Conservation (phyloP, 2,888 invertebrate species). For the Drosophila rubida region DNA sequence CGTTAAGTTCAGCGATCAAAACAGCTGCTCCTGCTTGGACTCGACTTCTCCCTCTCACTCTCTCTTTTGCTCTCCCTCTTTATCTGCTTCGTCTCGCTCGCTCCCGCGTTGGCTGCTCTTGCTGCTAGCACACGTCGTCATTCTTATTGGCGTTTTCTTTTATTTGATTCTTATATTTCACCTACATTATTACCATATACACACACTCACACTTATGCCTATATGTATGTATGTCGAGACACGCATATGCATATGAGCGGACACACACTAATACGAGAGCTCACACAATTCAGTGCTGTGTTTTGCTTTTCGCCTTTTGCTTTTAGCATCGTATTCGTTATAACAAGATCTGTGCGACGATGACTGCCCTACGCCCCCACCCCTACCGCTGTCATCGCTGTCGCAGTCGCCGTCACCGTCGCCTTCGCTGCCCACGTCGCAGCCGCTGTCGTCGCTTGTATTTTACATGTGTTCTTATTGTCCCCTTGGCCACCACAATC, state of each 20-base stretch:
- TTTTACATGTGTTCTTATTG: conserved; percentile 65
- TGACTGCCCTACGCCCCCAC: conserved; percentile 50
- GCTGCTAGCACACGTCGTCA: conserved; percentile 58
- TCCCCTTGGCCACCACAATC: conserved; percentile 40
- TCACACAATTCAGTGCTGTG: conserved; percentile 56
- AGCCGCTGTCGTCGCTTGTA: conserved; percentile 41
- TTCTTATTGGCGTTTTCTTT: conserved; percentile 64
- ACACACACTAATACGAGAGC: conserved; percentile 26
- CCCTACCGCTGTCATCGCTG: conserved; percentile 4
- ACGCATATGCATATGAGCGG: conserved; percentile 15
- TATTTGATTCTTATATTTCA: conserved; percentile 69
- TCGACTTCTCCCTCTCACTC: conserved; percentile 9
- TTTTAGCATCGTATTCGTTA: conserved; percentile 58
- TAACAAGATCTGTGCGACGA: conserved; percentile 65
- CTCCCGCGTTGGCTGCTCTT: conserved; percentile 36
- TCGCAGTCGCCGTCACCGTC: conserved; percentile 18
- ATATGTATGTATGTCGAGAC: conserved; percentile 4
- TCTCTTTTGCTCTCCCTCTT: background rate
- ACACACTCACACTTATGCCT: conserved; percentile 24
- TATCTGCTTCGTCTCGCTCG: conserved; percentile 23
- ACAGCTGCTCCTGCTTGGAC: conserved; percentile 60
- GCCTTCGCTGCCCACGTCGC: conserved; percentile 35
- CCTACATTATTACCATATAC: conserved; percentile 62
- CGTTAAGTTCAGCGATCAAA: conserved; percentile 49
- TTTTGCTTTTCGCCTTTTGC: conserved; percentile 65